Base-by-base conservation (phyloP, 2,888 invertebrate species). In the Andrena minutula region DNA sequence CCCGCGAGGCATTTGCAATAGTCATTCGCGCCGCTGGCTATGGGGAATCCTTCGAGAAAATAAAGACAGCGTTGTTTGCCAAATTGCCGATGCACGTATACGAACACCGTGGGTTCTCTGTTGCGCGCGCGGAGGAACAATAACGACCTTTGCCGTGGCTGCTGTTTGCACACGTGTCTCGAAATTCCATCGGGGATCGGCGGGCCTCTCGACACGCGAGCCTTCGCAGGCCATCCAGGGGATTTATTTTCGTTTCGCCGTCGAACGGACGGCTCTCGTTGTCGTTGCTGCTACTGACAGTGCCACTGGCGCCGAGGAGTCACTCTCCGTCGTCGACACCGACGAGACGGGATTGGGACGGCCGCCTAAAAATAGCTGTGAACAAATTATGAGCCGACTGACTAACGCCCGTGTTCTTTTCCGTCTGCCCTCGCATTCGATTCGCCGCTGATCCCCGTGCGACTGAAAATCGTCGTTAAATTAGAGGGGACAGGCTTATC, bases 351-450 rank as follows among this genome's bases (percentile, higher is more conserved):
- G 81, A 83, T 83, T 49, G 58, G 56, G 61, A 65, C 81, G 83
- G 8, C 65, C 30, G 76, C 75, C 90, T 87, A 89, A 90, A 90
- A 88, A 91, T 91, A 91, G 88, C 83, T 84, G 82, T 84, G 91
- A 90, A 90, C 90, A 89, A 91, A 91, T 91, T 91, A 90, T 89
- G 83, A 90, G 88, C 75, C 89, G 89, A 87, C 87, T 88, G 89
- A 90, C 90, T 89, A 90, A 90, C 87, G 86, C 85, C 80, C 58
- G 16, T 28, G 23, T 63, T 79, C 56, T 74, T 72, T 74, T 71
- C 56, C 30, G 5, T 47, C 66, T 47, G 66, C 56, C 61, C 47
- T 41, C 41, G 41, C 41, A 41, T 41, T 74, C 72, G 72, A 75
- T 75, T 72, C 83, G 76, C 80, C 79, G 76, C 77, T 84, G 86